A percentile compares a stretch with the other conserved stretches of the same genome.
phyloP scores from a whole-genome alignment of 2,797 vertebrate species.

The Sebastiscus tertius region DNA sequence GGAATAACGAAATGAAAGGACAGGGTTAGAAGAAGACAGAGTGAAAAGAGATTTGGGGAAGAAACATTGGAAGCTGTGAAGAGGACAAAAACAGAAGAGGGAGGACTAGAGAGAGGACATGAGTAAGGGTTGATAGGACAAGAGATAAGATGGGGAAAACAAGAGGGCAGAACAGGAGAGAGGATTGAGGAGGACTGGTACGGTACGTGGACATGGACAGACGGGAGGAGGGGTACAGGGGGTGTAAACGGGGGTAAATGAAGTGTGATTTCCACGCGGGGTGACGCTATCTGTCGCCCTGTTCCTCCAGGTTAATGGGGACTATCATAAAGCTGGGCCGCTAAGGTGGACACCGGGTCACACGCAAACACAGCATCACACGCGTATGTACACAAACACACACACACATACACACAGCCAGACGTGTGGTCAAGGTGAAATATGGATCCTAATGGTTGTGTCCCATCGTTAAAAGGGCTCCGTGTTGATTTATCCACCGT shows the following conservation, averaged over 20 bases:
- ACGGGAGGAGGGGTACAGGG: conserved; percentile 12
- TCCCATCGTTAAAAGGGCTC: conserved; percentile 79
- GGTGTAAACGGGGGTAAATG: conserved; percentile 62
- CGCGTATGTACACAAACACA: conserved; percentile 44
- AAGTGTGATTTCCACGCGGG: conserved; percentile 68
- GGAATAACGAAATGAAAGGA: not conserved
- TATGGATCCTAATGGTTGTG: conserved; percentile 79
- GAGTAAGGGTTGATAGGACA: not conserved
- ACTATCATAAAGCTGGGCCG: conserved; percentile 74
- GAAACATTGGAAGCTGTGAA: not conserved
- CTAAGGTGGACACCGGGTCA: conserved; percentile 70
- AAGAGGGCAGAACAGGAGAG: not conserved
- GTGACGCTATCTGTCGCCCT: conserved; percentile 74
- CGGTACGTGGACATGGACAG: not conserved
- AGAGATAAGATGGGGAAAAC: not conserved
- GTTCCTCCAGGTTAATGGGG: conserved; percentile 75
- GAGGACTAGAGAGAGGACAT: not conserved
- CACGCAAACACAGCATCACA: conserved; percentile 45
- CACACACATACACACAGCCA: conserved; percentile 31
- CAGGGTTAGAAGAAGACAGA: not conserved
- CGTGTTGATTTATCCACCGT: conserved; percentile 76
- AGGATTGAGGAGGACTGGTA: not conserved
- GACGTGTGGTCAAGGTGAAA: conserved; percentile 67
- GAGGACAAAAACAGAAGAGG: not conserved
- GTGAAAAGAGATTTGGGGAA: not conserved